phyloP scores from a whole-genome alignment of 2,888 invertebrate species.

The Agrotis puta region DNA sequence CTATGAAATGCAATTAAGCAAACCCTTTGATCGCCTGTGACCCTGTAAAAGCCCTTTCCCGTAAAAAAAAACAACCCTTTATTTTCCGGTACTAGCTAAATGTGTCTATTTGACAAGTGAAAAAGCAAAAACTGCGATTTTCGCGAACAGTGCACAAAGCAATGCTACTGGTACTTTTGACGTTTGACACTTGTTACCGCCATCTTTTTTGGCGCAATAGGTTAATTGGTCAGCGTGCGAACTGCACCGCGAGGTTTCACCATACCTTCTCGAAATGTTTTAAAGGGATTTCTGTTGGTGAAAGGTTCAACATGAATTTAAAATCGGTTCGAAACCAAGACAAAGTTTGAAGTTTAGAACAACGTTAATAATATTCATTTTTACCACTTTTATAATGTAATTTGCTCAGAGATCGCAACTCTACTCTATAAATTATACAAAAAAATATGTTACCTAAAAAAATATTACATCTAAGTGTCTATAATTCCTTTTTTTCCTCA shows the following conservation, averaged over 20 bases:
- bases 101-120: constrained; percentile 28
- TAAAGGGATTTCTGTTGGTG: neutral
- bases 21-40: neutral
- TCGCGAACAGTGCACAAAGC: constrained; percentile 40
- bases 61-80: constrained; percentile 11
- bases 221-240: constrained; percentile 36
- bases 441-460: too few species aligned
- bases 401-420: too few species aligned
- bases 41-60: neutral
- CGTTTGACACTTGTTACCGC: constrained; percentile 46
- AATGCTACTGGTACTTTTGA: constrained; percentile 50
- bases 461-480: neutral
- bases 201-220: constrained; percentile 41
- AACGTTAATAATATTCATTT: neutral
- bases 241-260: neutral
- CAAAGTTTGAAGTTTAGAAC: too few species aligned
- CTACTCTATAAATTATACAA: too few species aligned
- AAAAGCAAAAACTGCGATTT: constrained; percentile 29
- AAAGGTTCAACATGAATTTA: neutral
- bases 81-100: constrained; percentile 18
- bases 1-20: neutral
- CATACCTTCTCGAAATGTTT: neutral
- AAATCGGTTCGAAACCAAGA: too few species aligned
- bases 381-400: neutral
- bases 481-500: neutral